Base-by-base conservation (phyloP, 2,113 vertebrate species). In the Acanthisitta chloris region DNA sequence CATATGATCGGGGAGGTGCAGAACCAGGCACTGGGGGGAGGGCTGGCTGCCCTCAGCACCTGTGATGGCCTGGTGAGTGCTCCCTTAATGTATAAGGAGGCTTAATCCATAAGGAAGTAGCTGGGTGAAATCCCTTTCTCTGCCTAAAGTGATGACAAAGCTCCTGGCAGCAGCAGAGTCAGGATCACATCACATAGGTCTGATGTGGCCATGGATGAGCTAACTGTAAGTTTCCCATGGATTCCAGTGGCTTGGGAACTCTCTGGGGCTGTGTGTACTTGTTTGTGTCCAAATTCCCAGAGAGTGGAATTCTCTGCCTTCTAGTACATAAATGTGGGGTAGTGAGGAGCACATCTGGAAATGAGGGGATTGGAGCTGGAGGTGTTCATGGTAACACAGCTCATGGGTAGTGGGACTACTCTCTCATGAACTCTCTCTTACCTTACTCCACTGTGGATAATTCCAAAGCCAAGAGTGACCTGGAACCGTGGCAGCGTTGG, bases 41-140 rank as follows among this genome's bases (percentile, higher is more conserved):
- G 99, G 6, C 97, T 92, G 19, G 99, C 99, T 0, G 99, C 98
- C 14, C 98, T 99, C 73, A 99, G 99, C 65, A 98, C 99, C 40
- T 99, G 99, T 24, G 97, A 98, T 8, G 99, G 99, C 66, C 98
- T 99, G 98, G 99, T 99, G 95, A 99, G 99, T 98, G 4, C 24
- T 9, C 40, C 29, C 36, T 17, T 9, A 1, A 2, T 1, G 20
- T 1, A 0, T 13, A 3, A 2, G 15, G 17, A 10, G 6, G 18
- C 25, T 3, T 2, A 1, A 4, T 2, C 38, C 1, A 0, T 0
- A 0, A 4, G 49, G 65, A 13, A 9, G 8, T 0, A 12, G 8
- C 38, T 8, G 10, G 3, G 14, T 1, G 20, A 26, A 46, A 40
- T 9, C 18, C 21, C 17, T 18, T 25, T 8, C n/a, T 23, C 15